Conservation (phyloP, 2,113 vertebrate genomes). For the Poeciliopsis turrubarensis region DNA sequence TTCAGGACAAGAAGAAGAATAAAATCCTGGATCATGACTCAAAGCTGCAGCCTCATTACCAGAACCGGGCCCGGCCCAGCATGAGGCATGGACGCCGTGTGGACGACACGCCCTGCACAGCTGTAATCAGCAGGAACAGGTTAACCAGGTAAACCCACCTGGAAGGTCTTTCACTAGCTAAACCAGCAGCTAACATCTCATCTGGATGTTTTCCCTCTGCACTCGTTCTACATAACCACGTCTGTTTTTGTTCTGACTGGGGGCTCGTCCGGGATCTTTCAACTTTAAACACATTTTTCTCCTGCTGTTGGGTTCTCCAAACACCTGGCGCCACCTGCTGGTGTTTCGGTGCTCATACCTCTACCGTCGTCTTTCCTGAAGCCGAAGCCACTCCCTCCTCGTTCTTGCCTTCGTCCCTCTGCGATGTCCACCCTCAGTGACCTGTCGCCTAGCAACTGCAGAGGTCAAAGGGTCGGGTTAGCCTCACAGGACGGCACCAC, state of each 20-base stretch:
- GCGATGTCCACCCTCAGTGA: slow-evolving; percentile 97
- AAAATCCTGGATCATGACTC: too few relatives aligned
- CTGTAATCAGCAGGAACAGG: too few relatives aligned
- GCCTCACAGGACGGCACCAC: not conserved
- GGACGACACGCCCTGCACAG: too few relatives aligned
- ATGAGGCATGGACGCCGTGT: too few relatives aligned
- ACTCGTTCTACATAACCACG: too few relatives aligned
- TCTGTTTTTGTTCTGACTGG: not conserved
- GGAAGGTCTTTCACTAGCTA: too few relatives aligned
- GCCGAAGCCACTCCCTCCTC: slow-evolving; percentile 93
- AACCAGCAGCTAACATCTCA: not conserved
- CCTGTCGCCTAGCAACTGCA: slow-evolving; percentile 88
- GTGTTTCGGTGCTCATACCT: slow-evolving; percentile 77
- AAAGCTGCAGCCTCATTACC: too few relatives aligned
- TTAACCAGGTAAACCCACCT: too few relatives aligned
- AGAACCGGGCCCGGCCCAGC: too few relatives aligned
- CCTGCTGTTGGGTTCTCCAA: too few relatives aligned
- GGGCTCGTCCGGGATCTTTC: not conserved
- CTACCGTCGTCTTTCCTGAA: slow-evolving; percentile 94
- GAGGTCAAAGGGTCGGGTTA: slow-evolving; percentile 52
- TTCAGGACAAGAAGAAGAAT: too few relatives aligned
- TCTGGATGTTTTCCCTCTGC: not conserved
- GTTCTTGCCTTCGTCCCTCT: slow-evolving; percentile 94
- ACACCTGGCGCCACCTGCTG: not conserved
- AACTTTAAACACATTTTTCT: not conserved